Conservation (phyloP, 1,140 invertebrate genomes). For the Caenorhabditis remanei region DNA sequence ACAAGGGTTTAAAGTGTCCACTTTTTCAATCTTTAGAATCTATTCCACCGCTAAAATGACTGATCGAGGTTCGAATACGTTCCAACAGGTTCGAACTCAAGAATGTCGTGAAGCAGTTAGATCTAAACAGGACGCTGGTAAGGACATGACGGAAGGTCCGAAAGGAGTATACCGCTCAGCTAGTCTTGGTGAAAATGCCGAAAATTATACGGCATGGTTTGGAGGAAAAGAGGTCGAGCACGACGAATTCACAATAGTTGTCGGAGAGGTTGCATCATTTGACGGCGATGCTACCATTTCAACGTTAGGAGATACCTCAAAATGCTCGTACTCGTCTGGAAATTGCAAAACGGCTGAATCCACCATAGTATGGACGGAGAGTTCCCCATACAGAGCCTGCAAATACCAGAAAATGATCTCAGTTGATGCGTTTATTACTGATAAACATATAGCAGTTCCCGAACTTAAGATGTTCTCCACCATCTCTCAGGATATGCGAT, state of each 20-base stretch:
- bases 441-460: neutral
- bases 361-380: neutral
- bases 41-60: neutral
- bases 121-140: neutral
- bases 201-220: neutral
- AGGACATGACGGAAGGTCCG: neutral
- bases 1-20: neutral
- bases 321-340: neutral
- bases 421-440: neutral
- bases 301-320: neutral
- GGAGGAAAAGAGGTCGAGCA: neutral
- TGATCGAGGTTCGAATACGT: neutral
- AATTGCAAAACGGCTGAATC: neutral
- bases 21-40: neutral
- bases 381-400: neutral
- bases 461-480: neutral
- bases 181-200: neutral
- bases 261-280: neutral
- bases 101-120: neutral
- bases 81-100: neutral
- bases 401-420: neutral
- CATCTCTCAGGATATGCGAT: neutral
- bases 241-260: neutral
- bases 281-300: neutral
- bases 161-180: neutral